Evolutionary conservation across 2,888 invertebrate species (phyloP).

Genomic region (Phaonia tiefii): DNA sequence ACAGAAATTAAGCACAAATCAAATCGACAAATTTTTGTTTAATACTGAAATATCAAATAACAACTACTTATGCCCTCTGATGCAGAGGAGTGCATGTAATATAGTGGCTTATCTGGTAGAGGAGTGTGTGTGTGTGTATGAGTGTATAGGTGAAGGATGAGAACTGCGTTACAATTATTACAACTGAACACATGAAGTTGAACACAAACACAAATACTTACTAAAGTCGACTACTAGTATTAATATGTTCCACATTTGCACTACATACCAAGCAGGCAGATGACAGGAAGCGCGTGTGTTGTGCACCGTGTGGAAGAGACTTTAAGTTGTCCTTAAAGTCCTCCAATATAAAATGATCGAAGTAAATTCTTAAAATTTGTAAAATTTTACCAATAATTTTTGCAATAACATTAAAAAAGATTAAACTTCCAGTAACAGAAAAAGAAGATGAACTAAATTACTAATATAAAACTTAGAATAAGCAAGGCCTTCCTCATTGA

Average conservation of each 20-base stretch:
- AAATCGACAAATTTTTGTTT: slow-evolving; percentile 11
- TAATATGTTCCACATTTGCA: slow-evolving; percentile 16
- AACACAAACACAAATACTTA: slow-evolving; percentile 19
- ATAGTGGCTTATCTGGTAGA: not conserved
- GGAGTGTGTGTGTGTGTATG: not conserved
- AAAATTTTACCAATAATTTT: too few species aligned
- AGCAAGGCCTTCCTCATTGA: too few species aligned
- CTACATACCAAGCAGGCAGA: not conserved
- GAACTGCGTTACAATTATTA: slow-evolving; percentile 18
- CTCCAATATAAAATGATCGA: too few species aligned
- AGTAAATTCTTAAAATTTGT: too few species aligned
- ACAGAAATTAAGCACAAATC: slow-evolving; percentile 17
- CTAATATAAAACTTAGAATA: too few species aligned
- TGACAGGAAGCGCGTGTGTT: not conserved
- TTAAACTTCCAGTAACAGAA: too few species aligned
- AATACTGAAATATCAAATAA: not conserved
- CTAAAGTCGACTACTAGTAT: not conserved
- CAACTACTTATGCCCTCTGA: not conserved
- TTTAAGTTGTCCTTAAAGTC: slow-evolving; percentile 32
- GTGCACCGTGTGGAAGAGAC: not conserved
- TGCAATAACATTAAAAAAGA: too few species aligned
- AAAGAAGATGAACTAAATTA: too few species aligned
- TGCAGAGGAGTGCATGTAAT: not conserved
- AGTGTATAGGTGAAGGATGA: not conserved
- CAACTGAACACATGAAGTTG: not conserved